These are phyloP conservation scores for Heliconius ethilla DNA, from an alignment of 2,888 invertebrate genomes.

Conservation along the genomic window DNA sequence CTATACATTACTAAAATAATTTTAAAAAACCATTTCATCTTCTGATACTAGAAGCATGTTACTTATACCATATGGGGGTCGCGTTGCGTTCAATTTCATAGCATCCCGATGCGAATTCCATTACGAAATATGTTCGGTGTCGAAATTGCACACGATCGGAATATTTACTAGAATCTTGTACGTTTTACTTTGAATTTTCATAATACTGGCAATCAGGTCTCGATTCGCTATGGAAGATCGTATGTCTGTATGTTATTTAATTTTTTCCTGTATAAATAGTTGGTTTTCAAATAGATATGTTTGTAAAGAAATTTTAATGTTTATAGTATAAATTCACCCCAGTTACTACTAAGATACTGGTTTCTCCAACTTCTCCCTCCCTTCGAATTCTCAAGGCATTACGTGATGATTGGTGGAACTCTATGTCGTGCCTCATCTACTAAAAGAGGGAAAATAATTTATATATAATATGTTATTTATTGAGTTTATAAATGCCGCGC, in stretches of 20 bases:
- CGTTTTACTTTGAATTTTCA: slow-evolving; percentile 6
- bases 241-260: neutral
- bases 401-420: too few relatives aligned
- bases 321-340: neutral
- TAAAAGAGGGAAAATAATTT: too few relatives aligned
- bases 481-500: too few relatives aligned
- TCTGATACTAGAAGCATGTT: neutral
- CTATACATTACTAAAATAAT: neutral
- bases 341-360: too few relatives aligned
- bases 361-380: too few relatives aligned
- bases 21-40: neutral
- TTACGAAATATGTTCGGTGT: slow-evolving; percentile 32
- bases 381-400: too few relatives aligned
- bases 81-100: slow-evolving; percentile 20
- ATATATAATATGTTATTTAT: too few relatives aligned
- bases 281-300: neutral
- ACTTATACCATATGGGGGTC: neutral
- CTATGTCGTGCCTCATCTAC: too few relatives aligned
- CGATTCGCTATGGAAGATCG: neutral
- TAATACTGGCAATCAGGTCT: slow-evolving; percentile 2
- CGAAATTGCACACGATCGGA: slow-evolving; percentile 25
- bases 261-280: neutral
- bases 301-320: neutral
- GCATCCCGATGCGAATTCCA: slow-evolving; percentile 28
- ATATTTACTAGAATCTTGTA: slow-evolving; percentile 27